Evolutionary conservation across 2,888 invertebrate species (phyloP), one percentile per base, ranked within the genome.

Genomic region (Bellardia pandia): DNA sequence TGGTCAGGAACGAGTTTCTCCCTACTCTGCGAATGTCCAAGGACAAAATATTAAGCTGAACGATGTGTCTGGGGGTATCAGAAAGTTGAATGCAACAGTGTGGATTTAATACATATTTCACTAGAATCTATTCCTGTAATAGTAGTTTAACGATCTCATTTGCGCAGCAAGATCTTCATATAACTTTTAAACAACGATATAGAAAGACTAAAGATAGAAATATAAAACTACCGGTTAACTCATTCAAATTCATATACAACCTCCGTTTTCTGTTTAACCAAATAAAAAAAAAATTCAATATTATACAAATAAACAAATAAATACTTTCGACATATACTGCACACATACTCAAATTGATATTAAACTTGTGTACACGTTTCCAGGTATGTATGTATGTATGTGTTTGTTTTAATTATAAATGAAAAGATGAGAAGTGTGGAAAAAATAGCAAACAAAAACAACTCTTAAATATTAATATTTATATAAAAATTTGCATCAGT

Each of bases 291-390:
- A 23, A 23, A 23, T 23, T 40, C 13, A 62, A 1, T 51, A 62
- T 45, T 16, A 37, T 64, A 75, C 48, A 62, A 48, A 79, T 48
- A 71, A 16, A 68, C 51, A 66, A 64, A 71, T 16, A 53, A 53
- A 53, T 16, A 40, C 16, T 62, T 60, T 62, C 11, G 48, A 16
- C 23, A 23, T 23, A 23, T 23, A 23, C 23, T 23, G 23, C 1
- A 23, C 0, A 62, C 62, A 48, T 7, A 40, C 45, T 53, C 40
- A 14, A 40, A 51, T 42, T 76, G 66, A 76, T 42, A 66, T 76
- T 76, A 76, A 76, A 66, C 76, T 66, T 64, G 75, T 37, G 40
- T 72, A 72, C 42, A 58, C 9, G 40, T 56, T 53, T 40, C 11
- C 14, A 42, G 23, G 42, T 11, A 53, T 45, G 13, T 45, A 13